These are phyloP conservation scores for Remorina albescens DNA, from an alignment of 2,797 vertebrate species.

Conservation along the genomic window DNA sequence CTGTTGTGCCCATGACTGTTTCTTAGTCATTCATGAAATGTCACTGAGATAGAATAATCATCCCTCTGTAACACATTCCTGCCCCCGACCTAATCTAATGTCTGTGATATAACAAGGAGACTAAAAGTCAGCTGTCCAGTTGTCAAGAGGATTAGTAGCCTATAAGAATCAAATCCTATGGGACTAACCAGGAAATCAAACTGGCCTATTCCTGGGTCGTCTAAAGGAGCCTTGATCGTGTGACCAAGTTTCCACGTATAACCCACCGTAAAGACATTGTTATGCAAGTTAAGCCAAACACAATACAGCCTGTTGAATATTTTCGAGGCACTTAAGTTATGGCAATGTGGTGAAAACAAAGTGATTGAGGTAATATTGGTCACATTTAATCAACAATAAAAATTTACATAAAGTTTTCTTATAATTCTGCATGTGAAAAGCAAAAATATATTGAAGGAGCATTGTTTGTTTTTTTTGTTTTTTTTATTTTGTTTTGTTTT, in stretches of 20 bases:
- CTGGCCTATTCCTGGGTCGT: slow-evolving; percentile 13
- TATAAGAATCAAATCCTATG: slow-evolving; percentile 43
- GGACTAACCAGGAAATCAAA: slow-evolving; percentile 35
- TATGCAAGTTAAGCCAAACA: slow-evolving; percentile 20
- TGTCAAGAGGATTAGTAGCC: slow-evolving; percentile 55
- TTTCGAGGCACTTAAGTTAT: too few species aligned
- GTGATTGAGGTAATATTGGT: not conserved
- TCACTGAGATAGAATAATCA: not conserved
- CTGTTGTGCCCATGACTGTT: slow-evolving; percentile 7
- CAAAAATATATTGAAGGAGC: too few species aligned
- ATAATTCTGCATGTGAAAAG: not conserved
- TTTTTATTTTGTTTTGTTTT: too few species aligned
- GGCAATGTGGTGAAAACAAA: not conserved
- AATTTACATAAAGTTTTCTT: not conserved
- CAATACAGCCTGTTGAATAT: not conserved
- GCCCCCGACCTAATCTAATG: slow-evolving; percentile 23
- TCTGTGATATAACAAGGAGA: slow-evolving; percentile 33
- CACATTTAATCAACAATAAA: not conserved
- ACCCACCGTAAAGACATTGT: slow-evolving; percentile 21
- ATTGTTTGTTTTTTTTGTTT: too few species aligned
- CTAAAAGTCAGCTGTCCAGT: slow-evolving; percentile 22
- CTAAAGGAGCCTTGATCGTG: slow-evolving; percentile 23
- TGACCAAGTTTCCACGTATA: slow-evolving; percentile 1
- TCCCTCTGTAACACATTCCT: slow-evolving; percentile 1
- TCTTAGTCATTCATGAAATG: slow-evolving; percentile 15